phyloP scores from a whole-genome alignment of 2,797 vertebrate genomes.

The Cercopithecus neglectus region DNA sequence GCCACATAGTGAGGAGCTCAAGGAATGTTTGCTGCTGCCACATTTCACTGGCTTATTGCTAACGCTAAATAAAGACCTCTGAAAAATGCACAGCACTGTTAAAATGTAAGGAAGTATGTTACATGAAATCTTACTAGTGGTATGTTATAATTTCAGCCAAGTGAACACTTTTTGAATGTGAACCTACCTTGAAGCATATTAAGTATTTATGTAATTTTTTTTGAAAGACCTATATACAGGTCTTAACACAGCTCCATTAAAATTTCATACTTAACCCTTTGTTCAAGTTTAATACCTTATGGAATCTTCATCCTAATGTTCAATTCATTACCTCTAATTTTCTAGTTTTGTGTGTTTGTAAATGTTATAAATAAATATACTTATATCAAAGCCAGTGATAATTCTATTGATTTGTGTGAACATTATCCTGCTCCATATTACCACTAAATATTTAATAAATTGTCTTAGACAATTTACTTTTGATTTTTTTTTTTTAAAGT shows the following conservation, averaged over 20 bases:
- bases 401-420: not conserved
- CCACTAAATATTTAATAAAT: not conserved
- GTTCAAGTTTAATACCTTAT: not conserved
- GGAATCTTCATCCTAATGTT: not conserved
- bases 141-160: not conserved
- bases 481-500: not conserved
- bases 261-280: not conserved
- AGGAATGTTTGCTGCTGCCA: not conserved
- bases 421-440: not conserved
- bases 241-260: not conserved
- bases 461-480: not conserved
- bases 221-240: not conserved
- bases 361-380: not conserved
- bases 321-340: not conserved
- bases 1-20: not conserved
- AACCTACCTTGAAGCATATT: not conserved
- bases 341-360: not conserved
- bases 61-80: not conserved
- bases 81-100: not conserved
- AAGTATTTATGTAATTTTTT: not conserved
- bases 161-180: not conserved
- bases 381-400: not conserved
- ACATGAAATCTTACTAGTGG: not conserved
- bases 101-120: not conserved
- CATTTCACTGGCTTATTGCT: not conserved